Percentiles rank a stretch among this genome's conserved stretches.
Evolutionary conservation across 2,113 vertebrate genomes (phyloP).

Genomic region (Lontra canadensis): DNA sequence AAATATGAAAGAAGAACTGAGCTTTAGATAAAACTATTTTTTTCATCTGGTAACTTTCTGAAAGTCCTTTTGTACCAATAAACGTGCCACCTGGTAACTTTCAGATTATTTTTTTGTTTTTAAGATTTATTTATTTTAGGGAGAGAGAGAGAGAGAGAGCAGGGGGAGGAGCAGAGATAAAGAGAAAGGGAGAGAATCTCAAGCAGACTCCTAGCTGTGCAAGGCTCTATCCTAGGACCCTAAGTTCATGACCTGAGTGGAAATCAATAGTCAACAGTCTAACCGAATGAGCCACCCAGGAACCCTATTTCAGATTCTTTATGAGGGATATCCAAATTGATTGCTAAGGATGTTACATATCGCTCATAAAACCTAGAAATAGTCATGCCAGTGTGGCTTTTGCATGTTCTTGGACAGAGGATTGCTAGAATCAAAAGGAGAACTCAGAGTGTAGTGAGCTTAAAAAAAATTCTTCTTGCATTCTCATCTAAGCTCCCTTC

Average conservation of each 20-base stretch:
- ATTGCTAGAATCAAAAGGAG: conserved; percentile 81
- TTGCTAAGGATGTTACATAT: conserved; percentile 77
- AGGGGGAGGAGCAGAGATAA: neutral
- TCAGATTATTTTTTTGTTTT: conserved; percentile 45
- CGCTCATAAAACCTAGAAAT: conserved; percentile 76
- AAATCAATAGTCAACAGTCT: neutral
- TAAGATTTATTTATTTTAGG: neutral
- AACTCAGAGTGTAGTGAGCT: conserved; percentile 67
- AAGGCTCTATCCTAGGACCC: neutral
- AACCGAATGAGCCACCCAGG: neutral
- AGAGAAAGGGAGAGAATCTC: neutral
- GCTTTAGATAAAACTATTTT: conserved; percentile 64
- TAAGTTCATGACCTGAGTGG: neutral
- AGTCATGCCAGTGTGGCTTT: conserved; percentile 76
- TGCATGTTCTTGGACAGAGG: conserved; percentile 75
- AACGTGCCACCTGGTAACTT: conserved; percentile 88
- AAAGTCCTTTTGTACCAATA: conserved; percentile 87
- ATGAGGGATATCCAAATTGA: conserved; percentile 76
- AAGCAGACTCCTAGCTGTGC: neutral
- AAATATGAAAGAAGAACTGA: conserved; percentile 83
- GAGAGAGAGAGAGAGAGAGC: neutral
- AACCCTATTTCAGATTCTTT: conserved; percentile 78
- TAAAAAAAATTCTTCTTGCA: conserved; percentile 16
- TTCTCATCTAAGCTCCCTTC: conserved; percentile 83
- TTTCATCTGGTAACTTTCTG: neutral